Base-by-base conservation (phyloP, 2,797 vertebrate species). In the Pangasius sanitwongsei region DNA sequence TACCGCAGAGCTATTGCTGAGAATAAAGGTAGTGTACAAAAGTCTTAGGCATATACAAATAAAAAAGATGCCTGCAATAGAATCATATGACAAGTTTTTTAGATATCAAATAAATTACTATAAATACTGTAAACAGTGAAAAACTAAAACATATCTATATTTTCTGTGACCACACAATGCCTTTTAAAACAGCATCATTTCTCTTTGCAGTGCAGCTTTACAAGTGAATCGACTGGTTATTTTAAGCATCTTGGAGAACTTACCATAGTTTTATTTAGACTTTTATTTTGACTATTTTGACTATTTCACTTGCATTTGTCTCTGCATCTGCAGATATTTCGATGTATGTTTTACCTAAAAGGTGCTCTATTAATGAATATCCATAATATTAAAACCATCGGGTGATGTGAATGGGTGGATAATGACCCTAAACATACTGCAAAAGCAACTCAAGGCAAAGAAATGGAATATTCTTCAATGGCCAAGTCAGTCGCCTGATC, bases 1-100 rank as follows among this genome's bases (percentile, higher is more conserved):
- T 87, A 57, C 34, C 72, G 59, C 41, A 50, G 75, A 59, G 65
- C 6, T 72, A 85, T 48, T 84, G 87, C 44, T n/a, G 69, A 78
- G 82, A 69, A 69, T 50, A 23, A 48, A 84, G 11, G 37, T 20
- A 83, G 41, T 67, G 34, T 28, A 25, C 37, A 28, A 83, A 83
- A 16, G 57, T 63, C 37, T 81, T 48, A 44, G 11, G 9, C 23
- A 57, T 3, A 83, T 37, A 55, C n/a, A 83, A 63, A 59, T 59
- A 12, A 59, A 37, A 80, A 55, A 20, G n/a, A 34, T 11, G n/a
- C n/a, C 78, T 37, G 8, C 44, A 59, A 59, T 59, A 13, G 0
- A 57, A 81, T 37, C n/a, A 59, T 1, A 59, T 23, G 9, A 25
- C 53, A 78, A 28, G 41, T 12, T 48, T 48, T 23, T 48, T 53